Evolutionary conservation across 2,888 invertebrate genomes (phyloP).

Genomic region (Neoascia interrupta): DNA sequence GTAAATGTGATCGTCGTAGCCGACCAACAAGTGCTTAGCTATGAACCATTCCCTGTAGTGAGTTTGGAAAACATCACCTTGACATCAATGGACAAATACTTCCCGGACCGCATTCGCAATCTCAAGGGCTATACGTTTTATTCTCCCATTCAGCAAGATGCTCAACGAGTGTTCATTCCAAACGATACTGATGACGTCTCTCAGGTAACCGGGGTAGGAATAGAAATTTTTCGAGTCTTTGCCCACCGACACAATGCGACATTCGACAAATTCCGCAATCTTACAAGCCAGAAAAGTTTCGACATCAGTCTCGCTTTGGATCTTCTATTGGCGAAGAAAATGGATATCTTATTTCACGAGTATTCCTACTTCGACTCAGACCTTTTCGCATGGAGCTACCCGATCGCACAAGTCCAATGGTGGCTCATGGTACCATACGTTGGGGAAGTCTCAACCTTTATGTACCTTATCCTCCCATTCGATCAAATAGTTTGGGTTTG

Average conservation of each 20-base stretch:
- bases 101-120: conserved; percentile 34
- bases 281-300: conserved; percentile 3
- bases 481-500: conserved; percentile 35
- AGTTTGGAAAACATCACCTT: conserved; percentile 33
- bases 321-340: conserved; percentile 15
- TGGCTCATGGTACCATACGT: conserved; percentile 22
- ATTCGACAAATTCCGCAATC: conserved; percentile 5
- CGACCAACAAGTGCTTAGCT: conserved; percentile 14
- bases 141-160: conserved; percentile 43
- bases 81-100: conserved; percentile 15
- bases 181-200: conserved; percentile 9
- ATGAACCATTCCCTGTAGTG: conserved; percentile 45
- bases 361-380: conserved; percentile 28
- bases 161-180: conserved; percentile 33
- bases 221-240: conserved; percentile 45
- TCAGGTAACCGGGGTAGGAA: conserved; percentile 23
- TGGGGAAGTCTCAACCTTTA: conserved; percentile 29
- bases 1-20: conserved; percentile 36
- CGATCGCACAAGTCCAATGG: conserved; percentile 49
- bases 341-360: conserved; percentile 52
- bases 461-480: conserved; percentile 38
- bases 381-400: conserved; percentile 41
- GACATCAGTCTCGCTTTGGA: conserved; percentile 22
- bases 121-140: conserved; percentile 44
- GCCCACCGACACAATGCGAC: conserved; percentile 49